A percentile compares a stretch with the other conserved stretches of the same genome.
Conservation (phyloP, 2,113 vertebrate genomes). For the Callipepla californica region DNA sequence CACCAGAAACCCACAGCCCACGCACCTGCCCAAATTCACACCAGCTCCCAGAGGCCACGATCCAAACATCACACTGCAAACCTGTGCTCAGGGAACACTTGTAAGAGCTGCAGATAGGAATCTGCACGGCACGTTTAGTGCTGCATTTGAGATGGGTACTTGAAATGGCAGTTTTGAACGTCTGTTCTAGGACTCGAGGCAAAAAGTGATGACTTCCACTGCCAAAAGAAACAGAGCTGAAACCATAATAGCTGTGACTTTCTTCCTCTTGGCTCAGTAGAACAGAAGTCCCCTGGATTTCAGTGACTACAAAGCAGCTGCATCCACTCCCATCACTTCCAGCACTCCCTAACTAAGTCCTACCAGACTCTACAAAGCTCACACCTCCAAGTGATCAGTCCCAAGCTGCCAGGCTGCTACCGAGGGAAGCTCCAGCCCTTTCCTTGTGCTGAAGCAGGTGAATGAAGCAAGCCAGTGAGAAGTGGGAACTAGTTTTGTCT, state of each 20-base stretch:
- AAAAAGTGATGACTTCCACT: background rate
- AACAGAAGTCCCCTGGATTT: slow-evolving; percentile 14
- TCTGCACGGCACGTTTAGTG: accelerated
- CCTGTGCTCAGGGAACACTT: background rate
- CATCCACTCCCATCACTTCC: background rate
- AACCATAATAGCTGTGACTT: background rate
- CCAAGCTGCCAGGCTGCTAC: background rate
- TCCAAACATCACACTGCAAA: background rate
- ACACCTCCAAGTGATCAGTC: background rate
- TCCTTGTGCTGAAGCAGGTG: background rate
- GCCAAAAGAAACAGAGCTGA: background rate
- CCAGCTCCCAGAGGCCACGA: background rate
- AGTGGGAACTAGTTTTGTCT: background rate
- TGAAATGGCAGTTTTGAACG: background rate
- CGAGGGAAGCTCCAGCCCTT: background rate
- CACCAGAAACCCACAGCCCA: background rate
- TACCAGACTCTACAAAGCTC: slow-evolving; percentile 6
- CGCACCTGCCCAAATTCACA: accelerated
- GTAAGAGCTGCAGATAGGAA: background rate
- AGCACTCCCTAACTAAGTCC: background rate
- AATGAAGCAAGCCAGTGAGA: background rate
- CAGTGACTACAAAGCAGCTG: slow-evolving; percentile 11
- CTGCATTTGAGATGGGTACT: background rate
- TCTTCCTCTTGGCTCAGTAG: background rate
- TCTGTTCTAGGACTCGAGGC: background rate